These are phyloP conservation scores for Drosophila micromelanica DNA, from an alignment of 1,140 invertebrate genomes.

Conservation along the genomic window DNA sequence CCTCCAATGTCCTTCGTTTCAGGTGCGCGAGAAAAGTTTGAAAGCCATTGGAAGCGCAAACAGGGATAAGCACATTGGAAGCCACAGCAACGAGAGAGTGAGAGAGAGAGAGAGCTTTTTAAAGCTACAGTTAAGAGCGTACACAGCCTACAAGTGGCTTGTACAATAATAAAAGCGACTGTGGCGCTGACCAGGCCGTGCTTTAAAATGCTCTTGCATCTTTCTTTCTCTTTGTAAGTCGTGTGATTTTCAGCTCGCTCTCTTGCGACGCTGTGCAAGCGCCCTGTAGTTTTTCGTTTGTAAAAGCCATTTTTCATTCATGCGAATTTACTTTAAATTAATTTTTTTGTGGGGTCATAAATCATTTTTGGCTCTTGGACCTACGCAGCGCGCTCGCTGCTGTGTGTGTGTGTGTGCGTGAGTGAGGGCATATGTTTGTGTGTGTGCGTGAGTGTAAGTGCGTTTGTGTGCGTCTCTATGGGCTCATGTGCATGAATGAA, in stretches of 20 bases:
- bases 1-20: conserved; percentile 53
- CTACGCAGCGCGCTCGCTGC: conserved; percentile 42
- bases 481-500: conserved; percentile 68
- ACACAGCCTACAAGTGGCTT: conserved; percentile 62
- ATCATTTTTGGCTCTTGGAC: conserved; percentile 79
- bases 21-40: conserved; percentile 60
- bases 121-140: conserved; percentile 47
- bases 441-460: conserved; percentile 1
- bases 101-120: conserved; percentile 42
- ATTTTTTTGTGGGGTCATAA: conserved; percentile 82
- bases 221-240: conserved; percentile 1
- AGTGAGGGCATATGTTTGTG: conserved; percentile 4
- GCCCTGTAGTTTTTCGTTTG: conserved; percentile 78
- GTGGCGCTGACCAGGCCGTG: conserved; percentile 15
- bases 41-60: conserved; percentile 70
- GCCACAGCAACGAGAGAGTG: conserved; percentile 20
- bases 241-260: conserved; percentile 1
- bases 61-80: conserved; percentile 78
- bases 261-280: conserved; percentile 35
- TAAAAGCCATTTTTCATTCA: conserved; percentile 84
- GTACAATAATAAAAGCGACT: conserved; percentile 27
- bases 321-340: conserved; percentile 84
- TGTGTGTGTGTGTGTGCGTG: conserved; percentile 4
- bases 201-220: not conserved
- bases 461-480: conserved; percentile 23